These are phyloP conservation scores for Hirtodrosophila histrioides DNA, from an alignment of 2,888 invertebrate species.

Conservation along the genomic window DNA sequence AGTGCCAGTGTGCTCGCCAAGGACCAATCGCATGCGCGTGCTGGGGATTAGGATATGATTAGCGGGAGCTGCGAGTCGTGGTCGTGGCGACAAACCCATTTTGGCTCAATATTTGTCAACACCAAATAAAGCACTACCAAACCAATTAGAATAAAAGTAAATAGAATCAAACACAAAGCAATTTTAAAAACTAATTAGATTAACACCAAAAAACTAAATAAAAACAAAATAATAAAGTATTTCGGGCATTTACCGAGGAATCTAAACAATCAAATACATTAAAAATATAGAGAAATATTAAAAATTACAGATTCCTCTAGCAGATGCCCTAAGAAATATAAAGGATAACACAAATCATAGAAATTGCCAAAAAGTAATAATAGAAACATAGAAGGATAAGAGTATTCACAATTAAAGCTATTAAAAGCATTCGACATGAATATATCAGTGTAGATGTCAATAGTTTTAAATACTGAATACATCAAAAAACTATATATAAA, in stretches of 20 bases:
- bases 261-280: too few species aligned
- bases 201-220: constrained; percentile 33
- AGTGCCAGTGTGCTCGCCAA: neutral
- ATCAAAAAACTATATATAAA: constrained; percentile 5
- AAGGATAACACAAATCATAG: too few species aligned
- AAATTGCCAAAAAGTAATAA: too few species aligned
- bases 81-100: constrained; percentile 58
- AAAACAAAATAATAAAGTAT: neutral
- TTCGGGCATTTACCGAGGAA: too few species aligned
- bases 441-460: too few species aligned
- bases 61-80: constrained; percentile 34
- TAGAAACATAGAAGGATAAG: too few species aligned
- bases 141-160: constrained; percentile 17
- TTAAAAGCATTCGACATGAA: too few species aligned
- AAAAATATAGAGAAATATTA: too few species aligned
- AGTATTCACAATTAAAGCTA: too few species aligned
- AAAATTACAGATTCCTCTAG: too few species aligned
- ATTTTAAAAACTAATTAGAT: constrained; percentile 11
- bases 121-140: constrained; percentile 41
- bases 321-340: too few species aligned
- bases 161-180: constrained; percentile 18
- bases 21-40: constrained; percentile 42
- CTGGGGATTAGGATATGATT: constrained; percentile 31
- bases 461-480: constrained; percentile 3
- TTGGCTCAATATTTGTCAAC: constrained; percentile 67